phyloP scores from a whole-genome alignment of 2,113 vertebrate species.

The Arvicanthis niloticus region DNA sequence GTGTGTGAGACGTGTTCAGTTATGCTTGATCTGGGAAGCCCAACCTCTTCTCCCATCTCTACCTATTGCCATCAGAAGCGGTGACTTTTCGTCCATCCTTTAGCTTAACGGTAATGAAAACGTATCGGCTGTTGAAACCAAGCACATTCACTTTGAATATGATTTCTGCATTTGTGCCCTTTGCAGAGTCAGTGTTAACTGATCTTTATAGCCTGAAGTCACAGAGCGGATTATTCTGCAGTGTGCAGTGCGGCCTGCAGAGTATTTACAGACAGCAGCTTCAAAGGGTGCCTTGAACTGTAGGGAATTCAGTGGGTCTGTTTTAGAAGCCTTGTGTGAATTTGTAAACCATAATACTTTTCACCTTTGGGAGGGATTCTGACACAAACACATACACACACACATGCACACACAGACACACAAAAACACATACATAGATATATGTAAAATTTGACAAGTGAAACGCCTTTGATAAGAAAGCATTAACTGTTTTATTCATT shows the following conservation, averaged over 20 bases:
- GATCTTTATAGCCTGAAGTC: not conserved
- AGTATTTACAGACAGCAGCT: slow-evolving; percentile 8
- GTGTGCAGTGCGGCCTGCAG: not conserved
- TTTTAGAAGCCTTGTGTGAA: slow-evolving; percentile 38
- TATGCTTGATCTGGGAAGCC: not conserved
- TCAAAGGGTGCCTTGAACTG: not conserved
- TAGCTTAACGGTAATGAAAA: slow-evolving; percentile 40
- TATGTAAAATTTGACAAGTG: not conserved
- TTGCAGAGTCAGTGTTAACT: not conserved
- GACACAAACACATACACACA: not conserved
- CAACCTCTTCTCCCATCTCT: slow-evolving; percentile 42
- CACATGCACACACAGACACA: not conserved
- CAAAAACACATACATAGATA: not conserved
- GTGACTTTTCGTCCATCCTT: slow-evolving; percentile 34
- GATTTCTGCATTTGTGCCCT: slow-evolving; percentile 10
- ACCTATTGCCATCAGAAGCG: not conserved
- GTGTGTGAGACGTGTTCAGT: not conserved
- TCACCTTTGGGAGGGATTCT: not conserved
- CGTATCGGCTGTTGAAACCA: not conserved
- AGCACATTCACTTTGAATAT: not conserved
- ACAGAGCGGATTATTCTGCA: not conserved
- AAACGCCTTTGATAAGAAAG: slow-evolving; percentile 57
- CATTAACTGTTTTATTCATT: slow-evolving; percentile 43
- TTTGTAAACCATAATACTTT: slow-evolving; percentile 9
- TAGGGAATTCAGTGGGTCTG: not conserved